These are phyloP conservation scores for Gorsachius goisagi DNA, from an alignment of 2,113 vertebrate genomes.

Conservation along the genomic window DNA sequence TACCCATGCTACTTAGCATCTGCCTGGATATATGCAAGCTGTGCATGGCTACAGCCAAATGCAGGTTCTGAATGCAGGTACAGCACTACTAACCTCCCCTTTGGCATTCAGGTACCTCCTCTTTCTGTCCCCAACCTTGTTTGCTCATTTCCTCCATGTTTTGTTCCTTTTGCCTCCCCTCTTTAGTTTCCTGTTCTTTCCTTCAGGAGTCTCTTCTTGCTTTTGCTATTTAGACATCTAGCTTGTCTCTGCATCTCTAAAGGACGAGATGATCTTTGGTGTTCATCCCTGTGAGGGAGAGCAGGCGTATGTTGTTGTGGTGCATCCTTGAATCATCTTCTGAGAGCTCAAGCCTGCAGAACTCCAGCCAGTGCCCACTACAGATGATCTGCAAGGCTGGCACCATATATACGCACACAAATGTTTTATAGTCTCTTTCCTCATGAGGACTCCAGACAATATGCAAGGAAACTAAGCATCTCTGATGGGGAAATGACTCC, in stretches of 20 bases:
- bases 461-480: not conserved
- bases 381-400: not conserved
- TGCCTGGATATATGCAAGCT: not conserved
- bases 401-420: not conserved
- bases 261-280: not conserved
- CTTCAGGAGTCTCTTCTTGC: not conserved
- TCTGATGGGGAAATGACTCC: not conserved
- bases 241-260: not conserved
- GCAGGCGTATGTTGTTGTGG: rapidly evolving
- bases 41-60: not conserved
- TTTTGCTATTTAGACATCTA: not conserved
- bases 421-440: not conserved
- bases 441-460: not conserved
- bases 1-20: not conserved
- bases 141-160: not conserved
- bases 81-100: not conserved
- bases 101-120: not conserved
- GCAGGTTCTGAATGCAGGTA: not conserved
- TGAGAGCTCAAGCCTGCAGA: not conserved
- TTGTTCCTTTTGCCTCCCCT: not conserved
- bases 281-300: not conserved
- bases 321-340: not conserved
- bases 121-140: not conserved
- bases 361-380: not conserved
- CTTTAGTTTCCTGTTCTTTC: not conserved